Evolutionary conservation across 2,113 vertebrate species (phyloP).

Genomic region (Hemibagrus wyckioides): DNA sequence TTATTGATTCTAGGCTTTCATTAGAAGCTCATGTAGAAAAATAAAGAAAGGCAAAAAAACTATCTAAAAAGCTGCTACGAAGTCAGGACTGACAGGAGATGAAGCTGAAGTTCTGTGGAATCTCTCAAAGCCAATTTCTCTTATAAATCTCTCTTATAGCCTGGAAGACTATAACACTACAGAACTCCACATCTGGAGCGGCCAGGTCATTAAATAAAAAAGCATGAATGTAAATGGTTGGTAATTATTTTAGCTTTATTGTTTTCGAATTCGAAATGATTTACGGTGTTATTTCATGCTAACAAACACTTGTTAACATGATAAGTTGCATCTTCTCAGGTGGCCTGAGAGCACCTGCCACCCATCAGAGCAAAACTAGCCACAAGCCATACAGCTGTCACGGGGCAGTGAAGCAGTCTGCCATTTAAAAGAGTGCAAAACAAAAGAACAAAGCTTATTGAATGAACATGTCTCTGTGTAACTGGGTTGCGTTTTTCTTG

Average conservation of each 20-base stretch:
- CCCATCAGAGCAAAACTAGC: neutral
- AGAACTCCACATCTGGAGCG: neutral
- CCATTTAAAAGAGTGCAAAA: neutral
- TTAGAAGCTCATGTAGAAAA: too few relatives aligned
- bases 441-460: neutral
- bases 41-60: too few relatives aligned
- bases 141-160: too few relatives aligned
- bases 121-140: too few relatives aligned
- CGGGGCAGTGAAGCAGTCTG: neutral
- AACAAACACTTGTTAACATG: neutral
- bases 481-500: neutral
- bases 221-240: neutral
- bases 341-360: neutral
- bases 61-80: too few relatives aligned
- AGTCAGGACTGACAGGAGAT: too few relatives aligned
- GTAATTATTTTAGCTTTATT: neutral
- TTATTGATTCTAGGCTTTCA: too few relatives aligned
- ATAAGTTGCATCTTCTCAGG: neutral
- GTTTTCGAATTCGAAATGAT: neutral
- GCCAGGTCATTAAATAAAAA: too few relatives aligned
- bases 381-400: neutral
- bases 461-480: slow-evolving; percentile 3
- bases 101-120: too few relatives aligned
- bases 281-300: neutral
- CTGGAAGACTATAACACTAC: neutral